A percentile compares a stretch with the other conserved stretches of the same genome.
These are phyloP conservation scores for Pseudomyrmex flavicornis DNA, from an alignment of 1,140 invertebrate genomes.

Conservation along the genomic window DNA sequence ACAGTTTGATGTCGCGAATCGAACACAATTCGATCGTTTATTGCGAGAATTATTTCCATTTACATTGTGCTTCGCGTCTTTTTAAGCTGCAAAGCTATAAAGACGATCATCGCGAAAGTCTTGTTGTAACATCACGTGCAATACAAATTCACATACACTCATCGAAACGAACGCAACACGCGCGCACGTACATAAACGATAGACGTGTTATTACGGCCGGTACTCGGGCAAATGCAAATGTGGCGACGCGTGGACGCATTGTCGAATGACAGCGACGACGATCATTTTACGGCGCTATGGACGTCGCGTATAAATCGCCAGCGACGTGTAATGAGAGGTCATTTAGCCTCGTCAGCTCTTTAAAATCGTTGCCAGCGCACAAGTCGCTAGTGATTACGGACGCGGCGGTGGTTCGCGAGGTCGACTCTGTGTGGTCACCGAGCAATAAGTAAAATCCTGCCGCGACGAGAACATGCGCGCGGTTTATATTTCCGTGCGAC, in stretches of 20 bases:
- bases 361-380: slow-evolving; percentile 53
- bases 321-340: slow-evolving; percentile 63
- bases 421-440: slow-evolving; percentile 71
- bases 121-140: background rate
- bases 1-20: background rate
- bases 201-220: slow-evolving; percentile 18
- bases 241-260: slow-evolving; percentile 40
- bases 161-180: background rate
- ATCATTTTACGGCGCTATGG: slow-evolving; percentile 44
- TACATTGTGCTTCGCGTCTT: background rate
- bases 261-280: slow-evolving; percentile 48
- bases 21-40: background rate
- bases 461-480: background rate
- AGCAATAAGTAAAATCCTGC: slow-evolving; percentile 73
- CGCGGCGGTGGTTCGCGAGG: slow-evolving; percentile 65
- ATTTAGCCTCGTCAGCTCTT: slow-evolving; percentile 64
- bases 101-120: background rate
- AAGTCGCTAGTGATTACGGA: slow-evolving; percentile 69
- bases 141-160: background rate
- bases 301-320: slow-evolving; percentile 50
- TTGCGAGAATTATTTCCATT: background rate
- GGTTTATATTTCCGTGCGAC: slow-evolving; percentile 11
- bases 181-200: background rate
- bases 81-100: background rate
- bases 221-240: slow-evolving; percentile 20